A percentile compares a stretch with the other conserved stretches of the same genome.
Evolutionary conservation across 2,113 vertebrate genomes (phyloP).

Genomic region (human (Homo sapiens)): GRCh38 chr2:180040001-180040500

Average conservation of each 20-base stretch:
- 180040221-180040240: background rate
- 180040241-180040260: background rate
- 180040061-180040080: background rate
- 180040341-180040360: background rate
- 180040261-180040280: background rate
- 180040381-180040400: conserved; percentile 18
- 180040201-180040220: background rate
- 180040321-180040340: background rate
- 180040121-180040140: background rate
- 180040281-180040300: background rate
- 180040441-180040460: background rate
- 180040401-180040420: background rate
- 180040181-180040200: background rate
- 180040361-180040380: background rate
- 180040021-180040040: background rate
- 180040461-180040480: background rate
- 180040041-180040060: background rate
- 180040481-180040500: background rate
- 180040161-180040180: background rate
- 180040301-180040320: background rate
- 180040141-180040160: background rate
- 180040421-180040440: background rate
- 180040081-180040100: background rate
- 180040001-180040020: background rate
- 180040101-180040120: background rate